These are phyloP conservation scores for Zaprionus gabonicus DNA, from an alignment of 1,140 invertebrate genomes.

Conservation along the genomic window DNA sequence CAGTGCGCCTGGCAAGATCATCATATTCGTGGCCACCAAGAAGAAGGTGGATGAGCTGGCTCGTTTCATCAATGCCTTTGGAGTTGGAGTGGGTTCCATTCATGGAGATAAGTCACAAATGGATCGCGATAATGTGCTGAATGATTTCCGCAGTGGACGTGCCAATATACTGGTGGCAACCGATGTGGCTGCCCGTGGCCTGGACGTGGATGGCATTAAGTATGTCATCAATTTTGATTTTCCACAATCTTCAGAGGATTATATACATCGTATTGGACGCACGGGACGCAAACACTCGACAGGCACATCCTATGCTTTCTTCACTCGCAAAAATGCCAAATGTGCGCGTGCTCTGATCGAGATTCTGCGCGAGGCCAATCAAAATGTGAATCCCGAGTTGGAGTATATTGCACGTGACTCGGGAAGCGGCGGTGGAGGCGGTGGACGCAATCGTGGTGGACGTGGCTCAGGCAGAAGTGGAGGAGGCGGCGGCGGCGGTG, in stretches of 20 bases:
- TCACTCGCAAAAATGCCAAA: constrained; percentile 72
- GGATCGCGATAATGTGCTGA: constrained; percentile 97
- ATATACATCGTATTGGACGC: constrained; percentile 99
- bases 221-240: constrained; percentile 99
- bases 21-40: constrained; percentile 99
- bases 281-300: constrained; percentile 90
- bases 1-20: constrained; percentile 95
- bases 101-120: constrained; percentile 95
- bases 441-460: constrained; percentile 60
- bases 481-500: constrained; percentile 20
- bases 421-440: constrained; percentile 30
- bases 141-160: constrained; percentile 95
- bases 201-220: constrained; percentile 99
- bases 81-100: constrained; percentile 93
- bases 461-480: constrained; percentile 16
- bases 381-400: constrained; percentile 86
- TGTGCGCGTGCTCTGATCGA: constrained; percentile 95
- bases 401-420: constrained; percentile 86
- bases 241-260: constrained; percentile 98
- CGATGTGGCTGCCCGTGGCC: constrained; percentile 97
- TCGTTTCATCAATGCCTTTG: constrained; percentile 93
- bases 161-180: constrained; percentile 97
- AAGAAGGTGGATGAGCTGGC: constrained; percentile 97
- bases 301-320: constrained; percentile 76
- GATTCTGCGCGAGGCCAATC: constrained; percentile 95